Conservation (phyloP, 2,797 vertebrate species). For the Champsocephalus esox region DNA sequence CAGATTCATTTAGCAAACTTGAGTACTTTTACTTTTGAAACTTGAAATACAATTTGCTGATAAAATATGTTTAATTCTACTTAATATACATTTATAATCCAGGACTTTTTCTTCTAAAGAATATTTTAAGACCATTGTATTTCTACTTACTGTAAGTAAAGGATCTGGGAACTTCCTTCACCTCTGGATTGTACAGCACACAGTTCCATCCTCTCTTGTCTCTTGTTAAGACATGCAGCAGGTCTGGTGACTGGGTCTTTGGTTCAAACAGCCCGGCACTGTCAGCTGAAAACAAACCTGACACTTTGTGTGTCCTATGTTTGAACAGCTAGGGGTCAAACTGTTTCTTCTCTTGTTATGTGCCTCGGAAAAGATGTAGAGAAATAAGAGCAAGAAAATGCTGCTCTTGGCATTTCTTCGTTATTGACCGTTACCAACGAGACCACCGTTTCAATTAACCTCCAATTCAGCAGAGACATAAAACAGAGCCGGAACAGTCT, state of each 20-base stretch:
- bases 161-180: no score
- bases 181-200: background rate
- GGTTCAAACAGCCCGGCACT: background rate
- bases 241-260: background rate
- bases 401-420: slow-evolving; percentile 12
- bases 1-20: no score
- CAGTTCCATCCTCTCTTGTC: background rate
- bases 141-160: no score
- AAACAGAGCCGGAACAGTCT: slow-evolving; percentile 15
- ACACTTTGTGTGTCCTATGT: background rate
- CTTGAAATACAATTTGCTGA: no score
- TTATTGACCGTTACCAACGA: background rate
- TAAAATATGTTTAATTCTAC: no score
- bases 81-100: no score
- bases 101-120: no score
- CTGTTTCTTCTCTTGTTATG: background rate
- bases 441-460: slow-evolving; percentile 40
- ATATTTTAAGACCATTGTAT: no score
- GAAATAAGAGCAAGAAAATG: background rate
- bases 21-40: no score
- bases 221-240: background rate
- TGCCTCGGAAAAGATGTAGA: background rate
- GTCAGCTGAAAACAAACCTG: slow-evolving; percentile 34
- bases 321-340: slow-evolving; percentile 5
- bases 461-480: slow-evolving; percentile 22